Evolutionary conservation across 2,797 vertebrate species (phyloP).

Genomic region (Balearica regulorum): DNA sequence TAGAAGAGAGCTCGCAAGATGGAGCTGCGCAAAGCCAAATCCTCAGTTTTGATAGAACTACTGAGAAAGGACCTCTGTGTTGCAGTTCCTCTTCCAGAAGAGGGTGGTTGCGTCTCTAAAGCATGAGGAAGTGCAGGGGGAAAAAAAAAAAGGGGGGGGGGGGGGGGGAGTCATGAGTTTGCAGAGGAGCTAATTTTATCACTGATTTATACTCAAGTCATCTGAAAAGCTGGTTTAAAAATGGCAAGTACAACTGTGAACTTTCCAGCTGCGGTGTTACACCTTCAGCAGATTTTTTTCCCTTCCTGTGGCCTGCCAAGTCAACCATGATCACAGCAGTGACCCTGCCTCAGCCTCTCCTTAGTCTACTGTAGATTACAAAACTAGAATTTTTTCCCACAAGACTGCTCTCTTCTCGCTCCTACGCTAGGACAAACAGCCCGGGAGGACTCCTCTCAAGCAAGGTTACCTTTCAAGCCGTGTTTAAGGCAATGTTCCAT

Average conservation of each 20-base stretch:
- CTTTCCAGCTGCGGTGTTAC: no score
- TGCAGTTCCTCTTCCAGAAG: not conserved
- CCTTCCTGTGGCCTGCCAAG: not conserved
- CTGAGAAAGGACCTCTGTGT: not conserved
- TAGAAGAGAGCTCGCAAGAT: not conserved
- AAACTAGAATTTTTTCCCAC: not conserved
- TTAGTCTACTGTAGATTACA: fast-evolving
- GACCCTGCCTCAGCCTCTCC: not conserved
- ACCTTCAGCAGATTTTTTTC: not conserved
- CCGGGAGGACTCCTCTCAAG: fast-evolving
- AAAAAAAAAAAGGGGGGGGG: not conserved
- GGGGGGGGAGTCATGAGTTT: fast-evolving
- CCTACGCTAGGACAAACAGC: fast-evolving
- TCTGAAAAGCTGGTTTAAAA: not conserved
- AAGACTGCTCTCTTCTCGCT: fast-evolving
- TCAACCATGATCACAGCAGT: fast-evolving
- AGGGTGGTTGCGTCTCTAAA: fast-evolving
- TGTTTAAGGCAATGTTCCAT: conserved; percentile 99
- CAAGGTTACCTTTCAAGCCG: conserved; percentile 87
- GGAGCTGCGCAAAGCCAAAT: not conserved
- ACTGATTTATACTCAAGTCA: fast-evolving
- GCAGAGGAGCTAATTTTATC: not conserved
- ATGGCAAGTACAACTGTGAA: fast-evolving
- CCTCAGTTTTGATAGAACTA: not conserved
- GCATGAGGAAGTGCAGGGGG: not conserved